These are phyloP conservation scores for Andrena flavipes DNA, from an alignment of 2,888 invertebrate species.

Conservation along the genomic window DNA sequence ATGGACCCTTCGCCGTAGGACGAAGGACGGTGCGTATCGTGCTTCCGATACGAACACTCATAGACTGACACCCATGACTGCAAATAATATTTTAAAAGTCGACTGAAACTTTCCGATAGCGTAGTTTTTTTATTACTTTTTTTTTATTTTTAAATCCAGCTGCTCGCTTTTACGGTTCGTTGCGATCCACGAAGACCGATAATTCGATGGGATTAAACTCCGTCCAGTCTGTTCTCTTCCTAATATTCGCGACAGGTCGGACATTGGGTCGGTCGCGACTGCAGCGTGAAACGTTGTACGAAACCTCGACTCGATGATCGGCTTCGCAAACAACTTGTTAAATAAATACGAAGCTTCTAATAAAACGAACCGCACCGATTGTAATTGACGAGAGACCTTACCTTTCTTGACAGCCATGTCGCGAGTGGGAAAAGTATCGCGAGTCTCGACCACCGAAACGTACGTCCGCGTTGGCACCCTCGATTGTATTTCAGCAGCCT, in stretches of 20 bases:
- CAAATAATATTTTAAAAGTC: slow-evolving; percentile 6
- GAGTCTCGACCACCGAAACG: neutral
- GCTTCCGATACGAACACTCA: slow-evolving; percentile 34
- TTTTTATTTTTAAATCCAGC: neutral
- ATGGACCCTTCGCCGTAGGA: slow-evolving; percentile 35
- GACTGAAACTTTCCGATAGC: slow-evolving; percentile 9
- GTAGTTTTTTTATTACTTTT: neutral
- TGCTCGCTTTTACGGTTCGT: neutral
- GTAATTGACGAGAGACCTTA: slow-evolving; percentile 35
- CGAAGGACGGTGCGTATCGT: slow-evolving; percentile 32
- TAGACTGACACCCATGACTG: slow-evolving; percentile 57
- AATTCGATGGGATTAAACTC: slow-evolving; percentile 11
- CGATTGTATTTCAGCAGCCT: slow-evolving; percentile 54
- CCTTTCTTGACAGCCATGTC: slow-evolving; percentile 31
- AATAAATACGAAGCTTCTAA: slow-evolving; percentile 35
- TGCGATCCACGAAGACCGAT: neutral
- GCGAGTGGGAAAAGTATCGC: slow-evolving; percentile 7
- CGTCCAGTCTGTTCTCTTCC: slow-evolving; percentile 28
- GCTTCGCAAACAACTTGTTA: slow-evolving; percentile 13
- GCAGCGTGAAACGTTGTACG: slow-evolving; percentile 31
- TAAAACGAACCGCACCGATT: slow-evolving; percentile 44
- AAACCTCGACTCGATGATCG: neutral
- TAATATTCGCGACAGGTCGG: slow-evolving; percentile 2
- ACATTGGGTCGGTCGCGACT: slow-evolving; percentile 12
- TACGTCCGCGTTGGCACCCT: slow-evolving; percentile 10